Evolutionary conservation across 2,113 vertebrate species (phyloP).

Genomic region (Pao palembangensis): DNA sequence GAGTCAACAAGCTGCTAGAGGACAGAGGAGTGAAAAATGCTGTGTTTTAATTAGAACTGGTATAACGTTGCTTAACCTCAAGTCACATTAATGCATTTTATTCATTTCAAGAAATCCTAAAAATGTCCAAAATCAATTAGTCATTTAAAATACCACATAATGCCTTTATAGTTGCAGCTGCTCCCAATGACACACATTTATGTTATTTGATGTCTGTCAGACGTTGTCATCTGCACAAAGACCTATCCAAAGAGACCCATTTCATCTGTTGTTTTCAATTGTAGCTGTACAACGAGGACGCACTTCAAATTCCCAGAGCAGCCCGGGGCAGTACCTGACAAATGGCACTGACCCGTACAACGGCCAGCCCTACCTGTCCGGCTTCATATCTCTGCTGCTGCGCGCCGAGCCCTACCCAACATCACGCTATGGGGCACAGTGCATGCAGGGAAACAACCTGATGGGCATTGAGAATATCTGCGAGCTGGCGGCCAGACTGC

Average conservation of each 20-base stretch:
- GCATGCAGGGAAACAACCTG: slow-evolving; percentile 82
- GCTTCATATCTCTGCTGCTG: slow-evolving; percentile 84
- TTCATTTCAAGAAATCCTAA: no score
- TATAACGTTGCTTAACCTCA: no score
- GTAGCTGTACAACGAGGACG: slow-evolving; percentile 84
- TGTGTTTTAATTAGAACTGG: no score
- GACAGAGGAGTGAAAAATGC: no score
- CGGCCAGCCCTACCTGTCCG: slow-evolving; percentile 79
- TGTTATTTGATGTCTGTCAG: no score
- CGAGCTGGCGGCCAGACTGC: slow-evolving; percentile 82
- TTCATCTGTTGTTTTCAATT: background rate
- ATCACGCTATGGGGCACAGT: slow-evolving; percentile 81
- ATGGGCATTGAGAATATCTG: slow-evolving; percentile 88
- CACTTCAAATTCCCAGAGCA: slow-evolving; percentile 77
- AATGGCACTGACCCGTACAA: slow-evolving; percentile 78
- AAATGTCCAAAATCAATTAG: no score
- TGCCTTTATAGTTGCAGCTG: background rate
- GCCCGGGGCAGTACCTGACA: slow-evolving; percentile 79
- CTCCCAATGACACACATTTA: background rate
- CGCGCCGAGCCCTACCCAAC: slow-evolving; percentile 84
- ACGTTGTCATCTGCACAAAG: no score
- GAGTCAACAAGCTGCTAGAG: no score
- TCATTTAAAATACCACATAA: no score
- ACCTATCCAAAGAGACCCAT: no score
- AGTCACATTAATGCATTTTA: no score